phyloP scores from a whole-genome alignment of 2,888 invertebrate genomes.

The Celastrina argiolus region DNA sequence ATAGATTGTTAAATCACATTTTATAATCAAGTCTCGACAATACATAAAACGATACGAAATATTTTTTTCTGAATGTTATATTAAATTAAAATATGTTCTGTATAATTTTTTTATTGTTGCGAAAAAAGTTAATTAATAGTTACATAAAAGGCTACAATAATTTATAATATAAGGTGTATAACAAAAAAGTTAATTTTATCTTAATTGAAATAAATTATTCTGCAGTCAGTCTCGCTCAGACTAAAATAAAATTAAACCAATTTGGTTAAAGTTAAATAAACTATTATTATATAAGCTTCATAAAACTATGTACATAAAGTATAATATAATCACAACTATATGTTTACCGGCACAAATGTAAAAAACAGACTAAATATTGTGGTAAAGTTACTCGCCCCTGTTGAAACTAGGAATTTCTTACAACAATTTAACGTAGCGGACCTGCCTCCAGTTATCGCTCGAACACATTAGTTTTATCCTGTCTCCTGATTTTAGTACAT shows the following conservation, averaged over 20 bases:
- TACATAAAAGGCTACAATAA: no score
- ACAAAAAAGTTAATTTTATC: not conserved
- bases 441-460: not conserved
- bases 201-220: not conserved
- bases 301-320: not conserved
- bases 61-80: no score
- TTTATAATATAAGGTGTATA: no score
- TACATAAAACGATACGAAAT: no score
- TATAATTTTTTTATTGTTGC: no score
- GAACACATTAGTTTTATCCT: not conserved
- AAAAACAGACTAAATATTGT: not conserved
- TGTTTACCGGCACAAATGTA: not conserved
- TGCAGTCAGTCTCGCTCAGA: not conserved
- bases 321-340: not conserved
- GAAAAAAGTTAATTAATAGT: no score
- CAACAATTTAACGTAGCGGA: not conserved
- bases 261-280: not conserved
- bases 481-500: not conserved
- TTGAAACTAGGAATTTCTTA: not conserved
- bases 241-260: constrained; percentile 1
- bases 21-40: no score
- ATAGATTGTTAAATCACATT: no score
- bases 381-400: not conserved
- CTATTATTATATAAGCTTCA: no score
- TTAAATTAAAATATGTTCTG: no score